These are phyloP conservation scores for Mustela nigripes DNA, from an alignment of 2,113 vertebrate genomes.

Conservation along the genomic window DNA sequence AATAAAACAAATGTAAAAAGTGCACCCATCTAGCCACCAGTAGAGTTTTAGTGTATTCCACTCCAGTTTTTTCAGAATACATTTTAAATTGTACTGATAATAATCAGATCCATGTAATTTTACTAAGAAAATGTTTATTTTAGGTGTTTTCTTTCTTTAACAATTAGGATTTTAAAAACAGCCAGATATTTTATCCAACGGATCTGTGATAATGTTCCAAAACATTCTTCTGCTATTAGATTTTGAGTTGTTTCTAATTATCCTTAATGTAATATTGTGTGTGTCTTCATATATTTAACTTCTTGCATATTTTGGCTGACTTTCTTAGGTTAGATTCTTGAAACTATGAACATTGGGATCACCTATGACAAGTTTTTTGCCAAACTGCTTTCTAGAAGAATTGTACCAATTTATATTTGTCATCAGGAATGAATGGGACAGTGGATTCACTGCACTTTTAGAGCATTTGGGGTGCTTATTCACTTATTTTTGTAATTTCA, in stretches of 20 bases:
- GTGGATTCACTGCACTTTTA: not conserved
- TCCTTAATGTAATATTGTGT: not conserved
- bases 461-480: not conserved
- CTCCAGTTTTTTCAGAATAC: not conserved
- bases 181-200: not conserved
- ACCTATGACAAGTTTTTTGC: not conserved
- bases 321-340: not conserved
- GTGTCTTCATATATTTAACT: not conserved
- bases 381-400: slow-evolving; percentile 23
- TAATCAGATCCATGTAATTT: not conserved
- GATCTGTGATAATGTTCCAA: not conserved
- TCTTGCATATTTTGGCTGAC: not conserved
- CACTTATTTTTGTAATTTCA: not conserved
- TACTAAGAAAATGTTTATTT: slow-evolving; percentile 1
- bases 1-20: not conserved
- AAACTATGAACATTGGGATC: not conserved
- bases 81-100: not conserved
- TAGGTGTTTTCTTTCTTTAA: slow-evolving; percentile 25
- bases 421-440: not conserved
- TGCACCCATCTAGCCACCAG: not conserved
- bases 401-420: not conserved
- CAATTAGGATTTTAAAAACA: not conserved
- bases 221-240: not conserved
- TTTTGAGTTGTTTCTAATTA: not conserved
- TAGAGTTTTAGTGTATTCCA: not conserved